Evolutionary conservation across 2,113 vertebrate genomes (phyloP).

Genomic region (Vulpes vulpes): DNA sequence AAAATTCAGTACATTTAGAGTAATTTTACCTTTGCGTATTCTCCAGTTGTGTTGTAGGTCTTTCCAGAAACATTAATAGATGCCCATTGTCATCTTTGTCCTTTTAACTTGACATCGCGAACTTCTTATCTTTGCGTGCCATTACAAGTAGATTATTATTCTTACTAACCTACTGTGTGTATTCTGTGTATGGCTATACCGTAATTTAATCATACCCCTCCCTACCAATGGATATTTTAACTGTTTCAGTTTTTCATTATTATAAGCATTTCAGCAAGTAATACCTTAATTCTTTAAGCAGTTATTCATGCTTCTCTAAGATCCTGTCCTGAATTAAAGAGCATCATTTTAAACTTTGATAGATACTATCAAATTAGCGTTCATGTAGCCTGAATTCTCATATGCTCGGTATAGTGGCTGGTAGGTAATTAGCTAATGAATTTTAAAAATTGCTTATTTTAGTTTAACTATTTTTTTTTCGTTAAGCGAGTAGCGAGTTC

Average conservation of each 20-base stretch:
- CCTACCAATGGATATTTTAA: not conserved
- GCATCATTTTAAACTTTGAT: not conserved
- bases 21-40: not conserved
- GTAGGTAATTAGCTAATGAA: not conserved
- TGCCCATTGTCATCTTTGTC: not conserved
- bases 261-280: not conserved
- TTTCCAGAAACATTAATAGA: not conserved
- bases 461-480: not conserved
- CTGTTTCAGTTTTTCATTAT: not conserved
- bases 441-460: conserved; percentile 22
- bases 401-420: not conserved
- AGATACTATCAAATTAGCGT: not conserved
- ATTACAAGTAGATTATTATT: not conserved
- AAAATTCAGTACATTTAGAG: not conserved
- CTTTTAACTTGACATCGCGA: not conserved
- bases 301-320: not conserved
- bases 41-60: not conserved
- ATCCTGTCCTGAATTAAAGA: not conserved
- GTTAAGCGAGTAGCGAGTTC: conserved; percentile 6
- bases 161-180: not conserved
- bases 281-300: not conserved
- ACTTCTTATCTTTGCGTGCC: not conserved
- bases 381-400: not conserved
- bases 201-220: not conserved
- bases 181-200: not conserved